Percentiles rank a stretch among this genome's conserved stretches.
These are phyloP conservation scores for Varroa destructor DNA, from an alignment of 1,140 invertebrate genomes.

Conservation along the genomic window DNA sequence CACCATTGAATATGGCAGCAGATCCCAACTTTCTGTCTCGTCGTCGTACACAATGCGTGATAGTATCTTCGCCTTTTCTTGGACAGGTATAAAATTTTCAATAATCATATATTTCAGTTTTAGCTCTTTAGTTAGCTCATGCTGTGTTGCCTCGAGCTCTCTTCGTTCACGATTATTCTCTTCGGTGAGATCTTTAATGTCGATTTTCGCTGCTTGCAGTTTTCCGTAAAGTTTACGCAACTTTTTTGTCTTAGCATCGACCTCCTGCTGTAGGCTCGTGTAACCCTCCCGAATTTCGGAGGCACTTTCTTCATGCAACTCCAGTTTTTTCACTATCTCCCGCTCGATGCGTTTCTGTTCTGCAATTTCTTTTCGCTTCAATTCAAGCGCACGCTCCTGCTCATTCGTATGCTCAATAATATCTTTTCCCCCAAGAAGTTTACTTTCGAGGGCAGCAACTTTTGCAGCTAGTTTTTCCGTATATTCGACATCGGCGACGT, in stretches of 20 bases:
- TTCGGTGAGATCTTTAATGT: slow-evolving; percentile 67
- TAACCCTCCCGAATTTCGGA: slow-evolving; percentile 69
- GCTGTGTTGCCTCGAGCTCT: slow-evolving; percentile 63
- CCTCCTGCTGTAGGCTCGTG: slow-evolving; percentile 72
- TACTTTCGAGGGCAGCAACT: slow-evolving; percentile 58
- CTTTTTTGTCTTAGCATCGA: slow-evolving; percentile 80
- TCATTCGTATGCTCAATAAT: slow-evolving; percentile 79
- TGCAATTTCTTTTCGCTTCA: slow-evolving; percentile 60
- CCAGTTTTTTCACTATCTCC: slow-evolving; percentile 72
- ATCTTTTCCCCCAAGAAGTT: slow-evolving; percentile 70
- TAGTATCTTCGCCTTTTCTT: slow-evolving; percentile 69
- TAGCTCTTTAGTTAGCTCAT: slow-evolving; percentile 57
- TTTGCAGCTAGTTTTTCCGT: slow-evolving; percentile 30
- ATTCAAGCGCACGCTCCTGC: slow-evolving; percentile 67
- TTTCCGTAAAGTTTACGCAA: slow-evolving; percentile 56
- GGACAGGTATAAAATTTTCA: slow-evolving; percentile 88
- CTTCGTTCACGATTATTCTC: slow-evolving; percentile 63
- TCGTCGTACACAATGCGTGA: slow-evolving; percentile 66
- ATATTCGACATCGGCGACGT: slow-evolving; percentile 29
- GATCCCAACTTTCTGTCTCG: slow-evolving; percentile 63
- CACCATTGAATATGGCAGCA: slow-evolving; percentile 37
- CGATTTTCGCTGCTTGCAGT: slow-evolving; percentile 49
- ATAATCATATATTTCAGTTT: slow-evolving; percentile 50
- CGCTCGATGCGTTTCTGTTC: slow-evolving; percentile 60
- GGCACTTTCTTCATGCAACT: slow-evolving; percentile 73